Percentiles rank a stretch among this genome's conserved stretches.
phyloP scores from a whole-genome alignment of 1,140 invertebrate species.

The Zaprionus taronus region DNA sequence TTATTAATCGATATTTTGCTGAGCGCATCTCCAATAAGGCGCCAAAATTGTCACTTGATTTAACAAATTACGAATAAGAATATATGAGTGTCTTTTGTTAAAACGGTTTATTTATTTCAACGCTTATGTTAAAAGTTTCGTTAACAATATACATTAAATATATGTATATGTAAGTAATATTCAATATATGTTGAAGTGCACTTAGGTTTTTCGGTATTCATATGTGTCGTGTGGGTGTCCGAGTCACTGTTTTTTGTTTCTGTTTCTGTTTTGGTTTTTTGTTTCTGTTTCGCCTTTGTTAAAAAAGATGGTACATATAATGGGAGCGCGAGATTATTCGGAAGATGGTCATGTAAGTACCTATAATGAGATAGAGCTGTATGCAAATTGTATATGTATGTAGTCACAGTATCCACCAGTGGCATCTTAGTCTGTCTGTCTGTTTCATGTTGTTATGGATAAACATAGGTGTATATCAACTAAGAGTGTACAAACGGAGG shows the following conservation, averaged over 20 bases:
- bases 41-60: not conserved
- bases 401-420: constrained; percentile 69
- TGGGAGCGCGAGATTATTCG: constrained; percentile 22
- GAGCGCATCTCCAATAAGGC: not conserved
- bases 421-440: constrained; percentile 64
- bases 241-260: constrained; percentile 24
- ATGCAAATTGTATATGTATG: constrained; percentile 24
- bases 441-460: not conserved
- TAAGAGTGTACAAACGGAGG: not conserved
- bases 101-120: constrained; percentile 81
- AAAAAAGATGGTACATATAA: constrained; percentile 50
- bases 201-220: constrained; percentile 59
- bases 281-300: constrained; percentile 38
- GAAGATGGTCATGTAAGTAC: constrained; percentile 26
- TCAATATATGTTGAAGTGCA: constrained; percentile 65
- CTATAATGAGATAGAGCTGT: constrained; percentile 1
- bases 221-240: constrained; percentile 38
- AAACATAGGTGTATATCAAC: constrained; percentile 15
- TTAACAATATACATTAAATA: constrained; percentile 76
- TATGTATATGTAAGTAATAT: constrained; percentile 61
- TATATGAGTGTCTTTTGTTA: constrained; percentile 54
- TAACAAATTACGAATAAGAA: not conserved
- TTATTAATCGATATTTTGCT: constrained; percentile 14
- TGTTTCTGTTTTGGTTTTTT: constrained; percentile 7
- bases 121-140: constrained; percentile 75